These are phyloP conservation scores for Greenwoodochromis staneri DNA, from an alignment of 2,113 vertebrate genomes.

Conservation along the genomic window DNA sequence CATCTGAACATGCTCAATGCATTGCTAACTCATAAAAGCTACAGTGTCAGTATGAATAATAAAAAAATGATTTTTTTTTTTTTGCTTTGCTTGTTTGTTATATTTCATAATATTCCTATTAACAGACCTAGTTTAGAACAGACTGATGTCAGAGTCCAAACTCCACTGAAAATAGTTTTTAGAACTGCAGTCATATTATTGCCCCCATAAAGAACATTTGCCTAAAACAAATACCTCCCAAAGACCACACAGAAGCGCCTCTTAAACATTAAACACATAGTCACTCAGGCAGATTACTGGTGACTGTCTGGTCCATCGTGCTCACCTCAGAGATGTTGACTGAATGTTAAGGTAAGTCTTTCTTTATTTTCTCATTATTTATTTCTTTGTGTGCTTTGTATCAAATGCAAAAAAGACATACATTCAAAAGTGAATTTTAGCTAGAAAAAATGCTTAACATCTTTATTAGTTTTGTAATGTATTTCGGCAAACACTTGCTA, in stretches of 20 bases:
- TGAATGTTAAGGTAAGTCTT: not conserved
- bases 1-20: not conserved
- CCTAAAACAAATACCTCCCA: not conserved
- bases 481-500: not conserved
- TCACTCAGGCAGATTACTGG: not conserved
- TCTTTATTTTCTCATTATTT: not conserved
- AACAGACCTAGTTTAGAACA: not conserved
- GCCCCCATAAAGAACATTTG: not conserved
- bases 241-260: not conserved
- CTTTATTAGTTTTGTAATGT: not conserved
- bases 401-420: not conserved
- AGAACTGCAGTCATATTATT: not conserved
- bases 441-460: not conserved
- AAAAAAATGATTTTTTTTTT: not conserved
- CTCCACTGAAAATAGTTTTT: not conserved
- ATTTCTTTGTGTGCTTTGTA: not conserved
- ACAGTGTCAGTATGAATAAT: not conserved
- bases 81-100: not conserved
- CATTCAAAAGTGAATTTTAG: not conserved
- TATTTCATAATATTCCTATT: not conserved
- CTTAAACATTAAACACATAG: not conserved
- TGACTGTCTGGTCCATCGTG: not conserved
- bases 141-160: not conserved
- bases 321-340: not conserved
- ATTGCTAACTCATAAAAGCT: not conserved